Evolutionary conservation across 1,140 invertebrate species (phyloP), one percentile per base, ranked within the genome.

Genomic region (Mesaphorura yosii): DNA sequence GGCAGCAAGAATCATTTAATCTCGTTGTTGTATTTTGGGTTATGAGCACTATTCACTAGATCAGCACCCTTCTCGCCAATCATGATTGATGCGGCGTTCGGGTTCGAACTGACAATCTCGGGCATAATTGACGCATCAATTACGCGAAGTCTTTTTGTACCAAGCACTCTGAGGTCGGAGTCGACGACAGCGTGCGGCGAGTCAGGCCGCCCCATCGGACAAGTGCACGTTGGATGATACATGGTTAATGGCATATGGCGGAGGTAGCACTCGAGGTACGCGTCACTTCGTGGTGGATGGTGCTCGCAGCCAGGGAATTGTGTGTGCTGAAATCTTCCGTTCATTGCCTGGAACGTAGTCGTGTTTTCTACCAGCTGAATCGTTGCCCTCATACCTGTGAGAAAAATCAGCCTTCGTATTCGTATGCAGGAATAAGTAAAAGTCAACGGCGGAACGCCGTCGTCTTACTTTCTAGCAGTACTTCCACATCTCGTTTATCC

Each of bases 401-500:
- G 15, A 34, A 31, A 2, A 37, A 45, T 29, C 27, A 1, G 4
- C 7, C 7, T 26, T 46, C 22, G 25, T n/a, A 25, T 46, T 23
- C 15, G 20, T 22, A 5, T 20, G 6, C 6, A 7, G 40, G 10
- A 46, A 19, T 5, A 23, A 22, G 28, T 26, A 25, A 20, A 46
- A 46, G 17, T 31, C 7, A 4, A 34, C 19, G 26, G 19, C 10
- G 14, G 2, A 51, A 51, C 6, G 34, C 17, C 10, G 10, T 10
- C 15, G 15, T 12, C 26, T 37, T 87, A 3, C 84, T 86, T 64
- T 88, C 84, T 0, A 82, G 78, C 14, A 90, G 64, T 0, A 82
- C 75, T 58, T 81, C 71, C 17, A 89, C 74, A 58, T 90, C 87
- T 60, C 85, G 78, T 56, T 78, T 78, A 57, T 87, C 78, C 1